Evolutionary conservation across 2,113 vertebrate genomes (phyloP).

Genomic region (Grammomys surdaster): DNA sequence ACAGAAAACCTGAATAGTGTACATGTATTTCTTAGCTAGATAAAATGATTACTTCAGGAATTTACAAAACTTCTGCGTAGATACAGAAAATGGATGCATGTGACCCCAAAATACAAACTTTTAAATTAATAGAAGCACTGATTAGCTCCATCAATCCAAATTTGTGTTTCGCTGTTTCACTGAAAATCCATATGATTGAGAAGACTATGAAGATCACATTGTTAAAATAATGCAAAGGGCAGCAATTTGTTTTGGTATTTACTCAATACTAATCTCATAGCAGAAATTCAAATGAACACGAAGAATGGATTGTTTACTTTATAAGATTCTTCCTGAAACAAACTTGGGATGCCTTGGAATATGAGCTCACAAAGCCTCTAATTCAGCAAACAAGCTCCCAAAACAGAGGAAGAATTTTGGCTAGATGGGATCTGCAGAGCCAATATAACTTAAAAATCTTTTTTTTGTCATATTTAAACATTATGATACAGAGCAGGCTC

Average conservation of each 20-base stretch:
- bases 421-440: not conserved
- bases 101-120: not conserved
- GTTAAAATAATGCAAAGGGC: slow-evolving; percentile 5
- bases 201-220: not conserved
- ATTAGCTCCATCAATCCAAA: not conserved
- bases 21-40: slow-evolving; percentile 18
- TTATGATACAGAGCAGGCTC: not conserved
- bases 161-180: not conserved
- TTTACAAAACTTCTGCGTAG: slow-evolving; percentile 16
- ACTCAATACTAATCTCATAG: slow-evolving; percentile 65
- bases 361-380: not conserved
- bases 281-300: slow-evolving; percentile 35
- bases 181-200: slow-evolving; percentile 45
- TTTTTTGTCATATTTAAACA: slow-evolving; percentile 6
- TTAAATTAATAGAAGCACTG: slow-evolving; percentile 2
- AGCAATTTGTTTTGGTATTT: slow-evolving; percentile 58
- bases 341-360: not conserved
- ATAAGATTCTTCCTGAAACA: slow-evolving; percentile 50
- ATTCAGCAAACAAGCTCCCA: not conserved
- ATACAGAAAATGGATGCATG: not conserved
- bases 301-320: slow-evolving; percentile 59
- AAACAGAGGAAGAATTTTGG: not conserved
- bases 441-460: not conserved
- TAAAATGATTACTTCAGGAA: not conserved
- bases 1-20: not conserved